Evolutionary conservation across 2,113 vertebrate genomes (phyloP).

Genomic region (Gallinago media): DNA sequence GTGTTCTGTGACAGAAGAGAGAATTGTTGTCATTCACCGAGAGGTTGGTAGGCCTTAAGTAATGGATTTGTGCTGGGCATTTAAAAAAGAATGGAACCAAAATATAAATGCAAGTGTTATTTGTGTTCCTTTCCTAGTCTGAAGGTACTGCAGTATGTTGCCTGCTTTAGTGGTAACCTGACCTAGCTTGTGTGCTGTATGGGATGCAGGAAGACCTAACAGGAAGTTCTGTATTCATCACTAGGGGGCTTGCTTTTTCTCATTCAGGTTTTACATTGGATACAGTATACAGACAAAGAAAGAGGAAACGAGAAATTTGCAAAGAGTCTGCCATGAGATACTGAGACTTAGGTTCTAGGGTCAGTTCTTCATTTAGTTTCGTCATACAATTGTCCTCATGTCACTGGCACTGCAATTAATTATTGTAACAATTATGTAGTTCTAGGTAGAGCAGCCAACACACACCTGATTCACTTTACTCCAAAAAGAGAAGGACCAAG

Average conservation of each 20-base stretch:
- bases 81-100: not conserved
- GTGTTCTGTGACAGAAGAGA: not conserved
- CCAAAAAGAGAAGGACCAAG: not conserved
- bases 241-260: not conserved
- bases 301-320: not conserved
- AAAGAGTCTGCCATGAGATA: not conserved
- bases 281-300: not conserved
- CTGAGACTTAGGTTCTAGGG: not conserved
- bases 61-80: not conserved
- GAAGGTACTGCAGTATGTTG: not conserved
- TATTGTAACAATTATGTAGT: not conserved
- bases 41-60: not conserved
- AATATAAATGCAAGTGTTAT: not conserved
- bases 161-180: not conserved
- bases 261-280: not conserved
- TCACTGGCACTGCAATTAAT: not conserved
- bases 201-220: not conserved
- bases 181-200: not conserved
- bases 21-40: not conserved
- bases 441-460: not conserved
- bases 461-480: not conserved
- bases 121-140: not conserved
- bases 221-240: not conserved
- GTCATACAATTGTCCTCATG: not conserved
- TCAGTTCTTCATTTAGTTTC: not conserved